phyloP scores from a whole-genome alignment of 2,113 vertebrate genomes.

The Aix galericulata region DNA sequence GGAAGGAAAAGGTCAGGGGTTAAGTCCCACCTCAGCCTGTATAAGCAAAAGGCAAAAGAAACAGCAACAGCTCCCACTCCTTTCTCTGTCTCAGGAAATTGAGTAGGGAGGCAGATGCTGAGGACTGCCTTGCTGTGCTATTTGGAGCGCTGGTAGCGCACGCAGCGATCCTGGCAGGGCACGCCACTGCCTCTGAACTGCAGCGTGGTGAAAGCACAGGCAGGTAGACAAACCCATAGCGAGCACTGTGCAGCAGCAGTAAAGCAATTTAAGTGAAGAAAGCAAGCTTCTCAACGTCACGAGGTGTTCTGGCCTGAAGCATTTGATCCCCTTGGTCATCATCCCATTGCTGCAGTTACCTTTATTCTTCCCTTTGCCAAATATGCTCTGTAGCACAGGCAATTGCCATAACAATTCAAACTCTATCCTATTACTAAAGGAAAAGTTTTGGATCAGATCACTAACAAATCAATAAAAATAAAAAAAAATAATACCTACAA shows the following conservation, averaged over 20 bases:
- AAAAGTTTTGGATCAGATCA: not conserved
- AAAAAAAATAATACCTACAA: not conserved
- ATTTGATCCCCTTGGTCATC: not conserved
- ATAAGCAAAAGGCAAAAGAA: not conserved
- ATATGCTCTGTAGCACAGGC: not conserved
- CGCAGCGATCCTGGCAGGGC: not conserved
- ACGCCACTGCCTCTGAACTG: not conserved
- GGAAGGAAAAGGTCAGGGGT: not conserved
- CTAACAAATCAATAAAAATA: not conserved
- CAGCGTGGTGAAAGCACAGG: not conserved
- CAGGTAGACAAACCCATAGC: not conserved
- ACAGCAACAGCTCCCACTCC: not conserved
- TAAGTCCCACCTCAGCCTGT: not conserved
- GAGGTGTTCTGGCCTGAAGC: not conserved
- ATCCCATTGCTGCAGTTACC: not conserved
- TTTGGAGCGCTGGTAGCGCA: accelerated
- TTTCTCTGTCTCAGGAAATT: not conserved
- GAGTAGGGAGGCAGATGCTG: not conserved
- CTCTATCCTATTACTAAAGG: not conserved
- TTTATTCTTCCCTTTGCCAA: not conserved
- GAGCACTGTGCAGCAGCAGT: not conserved
- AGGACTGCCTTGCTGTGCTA: not conserved
- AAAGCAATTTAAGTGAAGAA: not conserved
- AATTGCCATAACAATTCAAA: not conserved
- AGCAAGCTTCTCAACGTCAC: not conserved